Evolutionary conservation across 2,888 invertebrate genomes (phyloP).

Genomic region (Pogonocherus hispidulus): DNA sequence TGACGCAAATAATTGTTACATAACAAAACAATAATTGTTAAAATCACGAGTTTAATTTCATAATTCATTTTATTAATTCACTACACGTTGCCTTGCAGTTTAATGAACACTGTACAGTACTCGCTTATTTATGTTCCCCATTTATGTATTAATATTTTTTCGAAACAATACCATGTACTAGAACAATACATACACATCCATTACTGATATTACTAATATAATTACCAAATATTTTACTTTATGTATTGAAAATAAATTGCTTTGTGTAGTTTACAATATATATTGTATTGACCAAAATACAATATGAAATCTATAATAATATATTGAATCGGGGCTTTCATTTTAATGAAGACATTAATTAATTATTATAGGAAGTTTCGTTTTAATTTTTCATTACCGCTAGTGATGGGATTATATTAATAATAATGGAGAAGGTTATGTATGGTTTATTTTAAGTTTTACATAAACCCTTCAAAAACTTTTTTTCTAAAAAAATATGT

Average conservation of each 20-base stretch:
- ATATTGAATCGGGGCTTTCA: neutral
- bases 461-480: too few relatives aligned
- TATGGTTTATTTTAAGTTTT: too few relatives aligned
- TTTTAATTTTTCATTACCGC: neutral
- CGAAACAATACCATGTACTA: neutral
- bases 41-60: neutral
- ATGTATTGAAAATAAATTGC: neutral
- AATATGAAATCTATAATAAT: neutral
- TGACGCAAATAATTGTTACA: neutral
- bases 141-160: neutral
- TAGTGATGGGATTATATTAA: too few relatives aligned
- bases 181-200: constrained; percentile 11
- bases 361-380: neutral
- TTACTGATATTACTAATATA: constrained; percentile 14
- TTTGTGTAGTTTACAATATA: neutral
- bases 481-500: too few relatives aligned
- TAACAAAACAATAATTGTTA: constrained; percentile 7
- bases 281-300: neutral
- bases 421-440: too few relatives aligned
- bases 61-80: constrained; percentile 9
- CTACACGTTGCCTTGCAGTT: constrained; percentile 10
- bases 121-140: neutral
- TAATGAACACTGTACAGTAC: constrained; percentile 12
- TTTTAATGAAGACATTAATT: constrained; percentile 11
- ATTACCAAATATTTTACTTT: constrained; percentile 10